These are phyloP conservation scores for Aphelinus atriplicis DNA, from an alignment of 1,140 invertebrate species.

Conservation along the genomic window DNA sequence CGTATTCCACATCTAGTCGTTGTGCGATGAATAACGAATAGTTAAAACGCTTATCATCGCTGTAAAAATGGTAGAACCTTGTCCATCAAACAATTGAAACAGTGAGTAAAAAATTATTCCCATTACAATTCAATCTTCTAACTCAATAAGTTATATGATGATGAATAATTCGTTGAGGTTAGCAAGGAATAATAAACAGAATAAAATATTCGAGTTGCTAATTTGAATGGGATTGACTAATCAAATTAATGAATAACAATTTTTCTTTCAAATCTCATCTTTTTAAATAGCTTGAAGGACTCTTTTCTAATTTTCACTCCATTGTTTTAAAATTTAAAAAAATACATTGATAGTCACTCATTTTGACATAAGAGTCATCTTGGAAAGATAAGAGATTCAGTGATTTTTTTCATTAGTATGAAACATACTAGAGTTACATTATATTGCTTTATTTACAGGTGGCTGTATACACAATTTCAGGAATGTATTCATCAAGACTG, in stretches of 20 bases:
- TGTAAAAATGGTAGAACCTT: neutral
- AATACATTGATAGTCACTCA: no score
- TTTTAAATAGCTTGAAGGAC: neutral
- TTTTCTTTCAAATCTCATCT: slow-evolving; percentile 14
- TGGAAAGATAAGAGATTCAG: neutral
- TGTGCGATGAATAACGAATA: no score
- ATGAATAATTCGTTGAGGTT: neutral
- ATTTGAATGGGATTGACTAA: slow-evolving; percentile 36
- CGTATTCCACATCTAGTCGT: no score
- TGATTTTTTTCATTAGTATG: neutral
- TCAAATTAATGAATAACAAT: slow-evolving; percentile 33
- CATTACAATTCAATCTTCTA: neutral
- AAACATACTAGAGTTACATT: neutral
- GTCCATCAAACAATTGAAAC: neutral
- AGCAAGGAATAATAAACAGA: neutral
- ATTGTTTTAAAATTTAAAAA: no score
- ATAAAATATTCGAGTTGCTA: slow-evolving; percentile 36
- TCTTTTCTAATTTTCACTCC: no score
- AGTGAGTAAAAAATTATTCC: neutral
- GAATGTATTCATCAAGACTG: neutral
- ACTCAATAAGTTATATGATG: no score
- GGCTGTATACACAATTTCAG: neutral
- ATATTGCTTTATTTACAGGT: slow-evolving; percentile 20
- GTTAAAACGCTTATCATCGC: no score
- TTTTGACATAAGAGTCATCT: no score